A percentile compares a stretch with the other conserved stretches of the same genome.
phyloP scores from a whole-genome alignment of 2,113 vertebrate species.

The Arenaria interpres region DNA sequence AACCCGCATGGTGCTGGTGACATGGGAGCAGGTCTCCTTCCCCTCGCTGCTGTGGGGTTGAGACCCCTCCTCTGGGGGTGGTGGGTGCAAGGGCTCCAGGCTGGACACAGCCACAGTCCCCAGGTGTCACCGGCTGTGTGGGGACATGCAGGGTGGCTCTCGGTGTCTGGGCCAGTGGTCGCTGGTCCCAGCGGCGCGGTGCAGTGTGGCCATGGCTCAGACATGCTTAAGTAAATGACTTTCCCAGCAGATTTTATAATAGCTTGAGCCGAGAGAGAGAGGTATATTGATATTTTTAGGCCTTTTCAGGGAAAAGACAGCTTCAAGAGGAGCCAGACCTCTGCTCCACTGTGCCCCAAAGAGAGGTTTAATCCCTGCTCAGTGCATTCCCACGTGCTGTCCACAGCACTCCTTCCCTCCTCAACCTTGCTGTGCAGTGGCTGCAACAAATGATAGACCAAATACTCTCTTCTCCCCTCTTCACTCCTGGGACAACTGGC shows the following conservation, averaged over 20 bases:
- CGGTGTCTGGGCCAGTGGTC: fast-evolving
- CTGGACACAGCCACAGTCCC: fast-evolving
- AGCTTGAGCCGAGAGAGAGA: neutral
- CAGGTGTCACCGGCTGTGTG: fast-evolving
- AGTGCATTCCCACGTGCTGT: neutral
- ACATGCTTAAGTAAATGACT: fast-evolving
- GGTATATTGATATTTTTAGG: neutral
- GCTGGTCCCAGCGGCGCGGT: fast-evolving
- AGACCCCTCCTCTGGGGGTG: neutral
- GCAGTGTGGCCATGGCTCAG: fast-evolving
- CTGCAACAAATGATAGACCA: conserved; percentile 28
- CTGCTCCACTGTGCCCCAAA: neutral
- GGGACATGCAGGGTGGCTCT: fast-evolving
- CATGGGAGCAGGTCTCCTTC: neutral
- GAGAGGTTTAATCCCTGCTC: neutral
- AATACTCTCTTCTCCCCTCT: neutral
- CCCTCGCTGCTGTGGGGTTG: fast-evolving
- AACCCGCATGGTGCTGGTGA: fast-evolving
- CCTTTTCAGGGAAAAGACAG: neutral
- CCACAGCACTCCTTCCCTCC: neutral
- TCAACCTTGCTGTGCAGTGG: neutral
- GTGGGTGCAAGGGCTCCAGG: fast-evolving
- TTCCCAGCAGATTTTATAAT: neutral
- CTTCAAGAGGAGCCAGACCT: neutral
- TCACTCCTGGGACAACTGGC: conserved; percentile 27